phyloP scores from a whole-genome alignment of 2,797 vertebrate genomes.

The Ctenosaura bakeri region DNA sequence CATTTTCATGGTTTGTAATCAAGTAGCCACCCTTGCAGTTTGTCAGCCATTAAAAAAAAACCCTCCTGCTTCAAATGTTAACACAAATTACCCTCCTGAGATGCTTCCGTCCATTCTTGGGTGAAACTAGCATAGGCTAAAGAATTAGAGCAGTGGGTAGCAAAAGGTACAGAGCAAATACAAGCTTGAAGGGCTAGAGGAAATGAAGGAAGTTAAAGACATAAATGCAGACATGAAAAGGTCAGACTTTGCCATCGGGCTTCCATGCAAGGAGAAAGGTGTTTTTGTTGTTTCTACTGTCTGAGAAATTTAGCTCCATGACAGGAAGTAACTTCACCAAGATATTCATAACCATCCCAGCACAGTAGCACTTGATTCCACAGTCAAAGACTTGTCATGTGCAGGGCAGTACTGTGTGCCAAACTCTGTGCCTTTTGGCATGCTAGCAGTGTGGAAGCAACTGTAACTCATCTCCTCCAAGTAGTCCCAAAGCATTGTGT shows the following conservation, averaged over 20 bases:
- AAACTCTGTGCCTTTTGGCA: too few species aligned
- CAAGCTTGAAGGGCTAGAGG: constrained; percentile 1
- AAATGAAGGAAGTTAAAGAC: neutral
- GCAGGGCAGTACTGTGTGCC: neutral
- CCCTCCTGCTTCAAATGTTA: constrained; percentile 63
- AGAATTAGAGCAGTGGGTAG: constrained; percentile 37
- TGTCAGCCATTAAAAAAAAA: constrained; percentile 57
- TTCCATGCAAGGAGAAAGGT: neutral
- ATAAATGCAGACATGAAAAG: neutral
- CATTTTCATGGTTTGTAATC: constrained; percentile 68
- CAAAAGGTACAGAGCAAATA: neutral
- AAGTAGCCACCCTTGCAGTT: constrained; percentile 66
- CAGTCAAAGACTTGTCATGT: too few species aligned
- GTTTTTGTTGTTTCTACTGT: constrained; percentile 23
- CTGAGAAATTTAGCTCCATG: neutral
- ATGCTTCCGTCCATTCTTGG: constrained; percentile 40
- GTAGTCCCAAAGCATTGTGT: too few species aligned
- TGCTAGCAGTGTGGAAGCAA: too few species aligned
- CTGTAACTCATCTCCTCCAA: too few species aligned
- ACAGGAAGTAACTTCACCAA: constrained; percentile 16
- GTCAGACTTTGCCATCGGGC: neutral
- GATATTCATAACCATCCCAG: neutral
- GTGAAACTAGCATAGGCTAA: constrained; percentile 57
- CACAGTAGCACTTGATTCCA: neutral
- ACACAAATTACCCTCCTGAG: constrained; percentile 61